A percentile compares a stretch with the other conserved stretches of the same genome.
phyloP scores from a whole-genome alignment of 2,113 vertebrate species.

The Shinisaurus crocodilurus region DNA sequence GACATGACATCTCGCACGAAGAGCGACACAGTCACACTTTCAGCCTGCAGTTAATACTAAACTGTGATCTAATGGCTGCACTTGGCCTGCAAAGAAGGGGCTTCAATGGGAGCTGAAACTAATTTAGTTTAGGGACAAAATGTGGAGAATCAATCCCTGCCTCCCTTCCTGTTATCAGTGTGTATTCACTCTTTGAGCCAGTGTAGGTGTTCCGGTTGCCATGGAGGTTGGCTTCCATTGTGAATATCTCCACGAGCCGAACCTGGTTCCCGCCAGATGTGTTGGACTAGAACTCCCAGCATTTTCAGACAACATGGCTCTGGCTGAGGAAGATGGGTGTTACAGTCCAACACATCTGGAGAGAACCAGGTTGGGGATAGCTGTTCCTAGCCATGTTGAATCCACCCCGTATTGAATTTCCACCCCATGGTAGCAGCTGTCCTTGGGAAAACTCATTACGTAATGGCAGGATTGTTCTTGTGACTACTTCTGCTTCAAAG shows the following conservation, averaged over 20 bases:
- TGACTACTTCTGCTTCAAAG: neutral
- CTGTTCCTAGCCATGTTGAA: neutral
- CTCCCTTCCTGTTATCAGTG: neutral
- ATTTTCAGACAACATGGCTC: neutral
- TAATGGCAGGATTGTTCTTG: neutral
- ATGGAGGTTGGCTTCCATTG: neutral
- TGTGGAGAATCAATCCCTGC: neutral
- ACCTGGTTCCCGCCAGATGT: neutral
- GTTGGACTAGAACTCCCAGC: neutral
- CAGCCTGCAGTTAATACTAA: neutral
- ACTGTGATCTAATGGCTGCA: neutral
- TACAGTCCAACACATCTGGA: no score
- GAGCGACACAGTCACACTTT: neutral
- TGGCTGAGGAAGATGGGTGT: no score
- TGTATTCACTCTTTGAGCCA: neutral
- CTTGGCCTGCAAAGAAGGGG: neutral
- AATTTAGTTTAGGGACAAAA: neutral
- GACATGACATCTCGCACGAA: neutral
- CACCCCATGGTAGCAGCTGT: neutral
- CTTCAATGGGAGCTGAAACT: neutral
- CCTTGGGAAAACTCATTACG: neutral
- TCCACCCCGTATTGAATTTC: neutral
- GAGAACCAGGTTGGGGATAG: no score
- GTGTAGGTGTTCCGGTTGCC: neutral
- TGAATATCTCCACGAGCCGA: no score